Percentiles rank a stretch among this genome's conserved stretches.
Evolutionary conservation across 2,888 invertebrate genomes (phyloP).

Genomic region (Drosophila nr. medialis): DNA sequence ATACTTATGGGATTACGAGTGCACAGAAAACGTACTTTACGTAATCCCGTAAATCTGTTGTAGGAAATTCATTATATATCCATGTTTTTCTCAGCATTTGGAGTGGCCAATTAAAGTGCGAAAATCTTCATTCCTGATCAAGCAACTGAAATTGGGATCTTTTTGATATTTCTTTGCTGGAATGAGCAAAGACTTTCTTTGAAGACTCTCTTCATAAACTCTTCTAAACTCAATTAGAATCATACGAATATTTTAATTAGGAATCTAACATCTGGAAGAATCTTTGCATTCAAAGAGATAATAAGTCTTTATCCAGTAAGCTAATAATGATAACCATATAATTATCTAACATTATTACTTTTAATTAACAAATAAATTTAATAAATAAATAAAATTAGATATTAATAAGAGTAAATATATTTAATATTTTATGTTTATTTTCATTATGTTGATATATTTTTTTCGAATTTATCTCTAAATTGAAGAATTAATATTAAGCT

Average conservation of each 20-base stretch:
- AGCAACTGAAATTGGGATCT: background rate
- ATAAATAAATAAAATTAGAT: background rate
- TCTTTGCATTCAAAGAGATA: background rate
- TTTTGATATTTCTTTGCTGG: background rate
- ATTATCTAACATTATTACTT: background rate
- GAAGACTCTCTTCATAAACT: background rate
- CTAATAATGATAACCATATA: background rate
- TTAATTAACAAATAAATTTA: background rate
- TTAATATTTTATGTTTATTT: background rate
- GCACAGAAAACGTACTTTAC: background rate
- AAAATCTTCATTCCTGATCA: background rate
- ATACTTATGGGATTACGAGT: background rate
- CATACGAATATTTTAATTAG: too few relatives aligned
- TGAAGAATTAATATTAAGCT: background rate
- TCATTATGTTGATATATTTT: background rate
- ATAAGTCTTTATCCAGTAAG: accelerated
- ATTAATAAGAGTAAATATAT: background rate
- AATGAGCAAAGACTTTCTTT: background rate
- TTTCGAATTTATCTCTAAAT: background rate
- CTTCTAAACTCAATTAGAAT: background rate
- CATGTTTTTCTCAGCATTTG: background rate
- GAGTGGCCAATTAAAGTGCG: background rate
- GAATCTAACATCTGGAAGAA: background rate
- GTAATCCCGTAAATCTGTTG: background rate
- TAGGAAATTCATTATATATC: background rate